Evolutionary conservation across 2,797 vertebrate species (phyloP).

Genomic region (Balearica regulorum): DNA sequence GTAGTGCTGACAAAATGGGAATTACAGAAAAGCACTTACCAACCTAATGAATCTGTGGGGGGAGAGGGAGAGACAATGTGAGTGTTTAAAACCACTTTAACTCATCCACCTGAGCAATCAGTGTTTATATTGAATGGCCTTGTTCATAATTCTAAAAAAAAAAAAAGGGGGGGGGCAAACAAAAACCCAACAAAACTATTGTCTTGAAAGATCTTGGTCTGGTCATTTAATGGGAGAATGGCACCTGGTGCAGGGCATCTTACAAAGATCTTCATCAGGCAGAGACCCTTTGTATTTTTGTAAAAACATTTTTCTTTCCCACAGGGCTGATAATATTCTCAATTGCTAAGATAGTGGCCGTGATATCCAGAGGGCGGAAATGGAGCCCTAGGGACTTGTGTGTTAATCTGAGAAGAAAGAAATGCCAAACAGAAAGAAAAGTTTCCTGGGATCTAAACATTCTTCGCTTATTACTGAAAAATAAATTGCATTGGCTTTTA

Average conservation of each 20-base stretch:
- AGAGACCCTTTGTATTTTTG: background rate
- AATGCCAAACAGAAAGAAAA: background rate
- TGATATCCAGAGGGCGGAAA: background rate
- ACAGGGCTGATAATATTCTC: background rate
- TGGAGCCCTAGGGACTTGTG: background rate
- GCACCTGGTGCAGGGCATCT: background rate
- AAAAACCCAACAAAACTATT: background rate
- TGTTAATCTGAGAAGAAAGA: background rate
- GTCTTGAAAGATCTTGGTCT: background rate
- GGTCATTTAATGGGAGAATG: background rate
- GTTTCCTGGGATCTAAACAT: background rate
- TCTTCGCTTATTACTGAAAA: background rate
- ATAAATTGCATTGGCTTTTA: background rate
- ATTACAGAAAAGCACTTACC: background rate
- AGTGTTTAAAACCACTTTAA: constrained; percentile 1
- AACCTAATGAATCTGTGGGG: background rate
- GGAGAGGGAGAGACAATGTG: background rate
- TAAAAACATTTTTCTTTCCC: background rate
- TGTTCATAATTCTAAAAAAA: background rate
- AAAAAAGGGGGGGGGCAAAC: no score
- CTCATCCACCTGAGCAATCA: background rate
- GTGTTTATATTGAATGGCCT: background rate
- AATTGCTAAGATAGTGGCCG: background rate
- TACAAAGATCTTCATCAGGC: background rate
- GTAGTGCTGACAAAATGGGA: constrained; percentile 20